A percentile compares a stretch with the other conserved stretches of the same genome.
Evolutionary conservation across 2,113 vertebrate species (phyloP).

Genomic region (Myotis brandtii): DNA sequence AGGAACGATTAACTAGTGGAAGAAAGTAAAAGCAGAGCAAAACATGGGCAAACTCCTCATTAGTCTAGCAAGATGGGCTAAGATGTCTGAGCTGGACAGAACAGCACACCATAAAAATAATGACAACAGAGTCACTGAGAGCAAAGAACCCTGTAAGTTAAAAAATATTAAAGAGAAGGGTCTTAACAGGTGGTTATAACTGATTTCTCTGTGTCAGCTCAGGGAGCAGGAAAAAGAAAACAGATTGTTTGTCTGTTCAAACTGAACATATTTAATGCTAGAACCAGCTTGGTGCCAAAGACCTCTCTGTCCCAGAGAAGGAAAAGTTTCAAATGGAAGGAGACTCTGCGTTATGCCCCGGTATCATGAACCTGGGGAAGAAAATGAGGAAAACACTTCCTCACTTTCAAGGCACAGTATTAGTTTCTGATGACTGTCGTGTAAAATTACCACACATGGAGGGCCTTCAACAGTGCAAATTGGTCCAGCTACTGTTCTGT

Average conservation of each 20-base stretch:
- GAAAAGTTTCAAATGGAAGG: neutral
- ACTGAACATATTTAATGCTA: neutral
- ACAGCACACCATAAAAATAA: neutral
- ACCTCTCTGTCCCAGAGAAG: neutral
- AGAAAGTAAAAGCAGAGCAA: neutral
- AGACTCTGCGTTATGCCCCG: neutral
- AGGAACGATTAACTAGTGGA: neutral
- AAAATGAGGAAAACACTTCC: neutral
- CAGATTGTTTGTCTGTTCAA: neutral
- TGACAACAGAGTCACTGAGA: neutral
- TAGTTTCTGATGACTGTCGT: neutral
- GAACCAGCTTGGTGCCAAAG: neutral
- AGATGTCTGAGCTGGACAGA: neutral
- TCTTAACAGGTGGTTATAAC: neutral
- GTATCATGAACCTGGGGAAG: neutral
- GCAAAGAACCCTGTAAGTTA: neutral
- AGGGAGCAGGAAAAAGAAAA: conserved; percentile 2
- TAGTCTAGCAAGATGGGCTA: neutral
- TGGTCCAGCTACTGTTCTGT: neutral
- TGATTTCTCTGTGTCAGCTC: neutral
- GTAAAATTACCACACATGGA: neutral
- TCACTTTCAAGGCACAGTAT: neutral
- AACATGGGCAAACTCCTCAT: neutral
- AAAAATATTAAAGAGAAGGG: neutral
- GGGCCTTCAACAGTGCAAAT: neutral